These are phyloP conservation scores for Pandemis heparana DNA, from an alignment of 2,888 invertebrate species.

Conservation along the genomic window DNA sequence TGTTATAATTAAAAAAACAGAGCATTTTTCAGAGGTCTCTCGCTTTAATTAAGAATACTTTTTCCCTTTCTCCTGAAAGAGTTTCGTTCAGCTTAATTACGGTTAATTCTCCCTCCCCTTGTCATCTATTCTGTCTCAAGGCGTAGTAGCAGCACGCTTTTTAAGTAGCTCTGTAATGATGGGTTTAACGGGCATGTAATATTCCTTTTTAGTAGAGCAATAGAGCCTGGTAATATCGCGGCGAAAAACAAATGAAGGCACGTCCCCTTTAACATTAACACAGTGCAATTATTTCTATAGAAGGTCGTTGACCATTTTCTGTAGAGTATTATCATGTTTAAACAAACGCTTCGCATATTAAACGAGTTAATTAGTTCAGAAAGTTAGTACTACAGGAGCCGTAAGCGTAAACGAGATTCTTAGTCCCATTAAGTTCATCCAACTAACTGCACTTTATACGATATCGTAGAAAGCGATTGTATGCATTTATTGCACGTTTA, in stretches of 20 bases:
- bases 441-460: conserved; percentile 54
- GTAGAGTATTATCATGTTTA: conserved; percentile 45
- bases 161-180: conserved; percentile 64
- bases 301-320: conserved; percentile 42
- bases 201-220: conserved; percentile 52
- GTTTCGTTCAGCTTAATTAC: conserved; percentile 74
- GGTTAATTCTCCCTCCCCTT: conserved; percentile 65
- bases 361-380: conserved; percentile 48
- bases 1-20: conserved; percentile 73
- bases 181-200: conserved; percentile 54
- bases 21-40: conserved; percentile 66
- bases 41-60: conserved; percentile 76
- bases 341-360: conserved; percentile 43
- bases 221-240: conserved; percentile 45
- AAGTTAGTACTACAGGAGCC: conserved; percentile 45
- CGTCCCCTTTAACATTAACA: conserved; percentile 11
- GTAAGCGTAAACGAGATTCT: conserved; percentile 50
- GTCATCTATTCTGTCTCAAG: conserved; percentile 66
- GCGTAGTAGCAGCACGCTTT: conserved; percentile 50
- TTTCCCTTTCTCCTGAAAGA: conserved; percentile 66
- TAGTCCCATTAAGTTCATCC: conserved; percentile 58
- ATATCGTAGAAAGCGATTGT: conserved; percentile 46
- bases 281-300: conserved; percentile 35
- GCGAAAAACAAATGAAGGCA: conserved; percentile 40
- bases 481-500: conserved; percentile 53